Base-by-base conservation (phyloP, 1,140 invertebrate genomes). In the Steinernema khuongi region DNA sequence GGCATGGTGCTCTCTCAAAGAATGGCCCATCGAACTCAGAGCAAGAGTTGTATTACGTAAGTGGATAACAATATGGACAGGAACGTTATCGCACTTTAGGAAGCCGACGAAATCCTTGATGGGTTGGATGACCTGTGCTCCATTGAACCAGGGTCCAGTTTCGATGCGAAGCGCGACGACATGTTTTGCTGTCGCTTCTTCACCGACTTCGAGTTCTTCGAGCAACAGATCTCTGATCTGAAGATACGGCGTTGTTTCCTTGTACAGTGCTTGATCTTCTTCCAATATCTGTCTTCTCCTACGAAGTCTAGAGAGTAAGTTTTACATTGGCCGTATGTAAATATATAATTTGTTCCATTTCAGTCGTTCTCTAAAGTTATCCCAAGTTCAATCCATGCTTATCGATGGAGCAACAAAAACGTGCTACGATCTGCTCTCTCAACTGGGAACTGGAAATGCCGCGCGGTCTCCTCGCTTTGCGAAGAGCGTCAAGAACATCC, bases 121-220 rank as follows among this genome's bases (percentile, higher is more conserved):
- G 50, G 50, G 4, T 26, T 60, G 50, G 50, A 60, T 26, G 11
- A 11, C 7, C 11, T 60, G 11, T 60, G 50, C 19, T 14, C 11
- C 14, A 22, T 60, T 60, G 50, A 60, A 22, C 50, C 50, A 60
- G 50, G 50, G 26, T 14, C 50, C 4, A 60, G 19, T 26, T 60
- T 60, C 50, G 50, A 60, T 26, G 50, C 50, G 19, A 60, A 60
- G 26, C 7, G 50, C 7, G 50, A 60, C 19, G 50, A 60, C 4
- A 7, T 60, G 11, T 60, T 60, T 22, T 60, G 50, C 19, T 7
- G 7, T 22, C 50, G 50, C 19, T 60, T n/a, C 50, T 60, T 60
- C 19, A 60, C 50, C 4, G 50, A 60, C 19, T 60, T 60, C 22
- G 50, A 60, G 26, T 60, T 60, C 50, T 60, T 60, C 50, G 50